phyloP scores from a whole-genome alignment of 2,797 vertebrate genomes.

The Thripadectes ignobilis region DNA sequence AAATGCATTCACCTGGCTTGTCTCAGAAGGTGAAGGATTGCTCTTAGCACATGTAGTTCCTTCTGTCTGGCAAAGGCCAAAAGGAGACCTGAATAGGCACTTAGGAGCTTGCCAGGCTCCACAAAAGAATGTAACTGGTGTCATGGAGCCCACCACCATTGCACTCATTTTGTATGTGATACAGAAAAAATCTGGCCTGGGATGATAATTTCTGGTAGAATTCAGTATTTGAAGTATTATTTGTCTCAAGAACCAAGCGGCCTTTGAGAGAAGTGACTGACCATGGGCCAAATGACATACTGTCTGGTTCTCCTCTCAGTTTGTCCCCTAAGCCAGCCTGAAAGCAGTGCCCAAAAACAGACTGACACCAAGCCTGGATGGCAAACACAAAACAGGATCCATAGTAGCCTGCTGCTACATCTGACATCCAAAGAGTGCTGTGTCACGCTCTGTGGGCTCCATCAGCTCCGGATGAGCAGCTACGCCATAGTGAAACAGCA shows the following conservation, averaged over 20 bases:
- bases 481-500: not conserved
- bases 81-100: not conserved
- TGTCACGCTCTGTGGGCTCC: rapidly evolving
- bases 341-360: not conserved
- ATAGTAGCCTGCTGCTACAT: not conserved
- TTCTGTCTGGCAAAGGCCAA: not conserved
- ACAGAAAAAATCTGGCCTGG: not conserved
- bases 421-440: not conserved
- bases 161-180: not conserved
- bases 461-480: not conserved
- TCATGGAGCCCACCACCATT: not conserved
- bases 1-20: not conserved
- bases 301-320: not conserved
- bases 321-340: not conserved
- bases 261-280: not conserved
- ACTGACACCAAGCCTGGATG: not conserved
- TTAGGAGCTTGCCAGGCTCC: not conserved
- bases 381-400: not conserved
- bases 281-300: not conserved
- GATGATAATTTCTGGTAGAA: not conserved
- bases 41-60: not conserved
- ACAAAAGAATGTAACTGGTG: not conserved
- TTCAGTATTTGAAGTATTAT: not conserved
- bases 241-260: rapidly evolving
- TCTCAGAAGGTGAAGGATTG: not conserved